Evolutionary conservation across 2,113 vertebrate species (phyloP), one percentile per base, ranked within the genome.

Genomic region (Raphicerus campestris): DNA sequence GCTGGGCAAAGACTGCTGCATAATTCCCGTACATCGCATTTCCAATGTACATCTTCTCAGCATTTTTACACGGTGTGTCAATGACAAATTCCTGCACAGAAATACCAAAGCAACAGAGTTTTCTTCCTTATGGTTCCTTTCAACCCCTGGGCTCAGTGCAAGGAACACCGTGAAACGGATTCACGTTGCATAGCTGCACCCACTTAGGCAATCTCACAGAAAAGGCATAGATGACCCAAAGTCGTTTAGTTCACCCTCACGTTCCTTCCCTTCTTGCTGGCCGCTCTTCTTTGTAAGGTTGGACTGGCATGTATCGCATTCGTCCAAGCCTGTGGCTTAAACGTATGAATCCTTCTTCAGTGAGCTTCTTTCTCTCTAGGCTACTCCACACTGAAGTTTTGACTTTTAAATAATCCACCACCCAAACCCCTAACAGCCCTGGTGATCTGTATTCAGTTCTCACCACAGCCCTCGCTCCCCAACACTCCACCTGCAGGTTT

Each of bases 21-120:
- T 97, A 97, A 73, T 99, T 96, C 82, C 98, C 97, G 10, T 93
- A 83, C 98, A 97, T 98, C 30, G 97, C 94, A 1, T 98, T 99
- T 32, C 98, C 97, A 0, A 98, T 98, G 91, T 98, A 98, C 98
- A 98, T 98, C 95, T 99, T 98, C 94, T 98, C 88, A 2, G 98
- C 97, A 10, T 98, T 97, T 55, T 98, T 96, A 63, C 97, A 98
- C 0, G 97, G 98, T 0, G 97, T 98, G 93, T 99, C 56, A 11
- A 98, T 98, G 4, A 99, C 96, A 87, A 98, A 98, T 96, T 98
- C 98, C 98, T 98, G 30, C n/a, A 93, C 17, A 80, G 77, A 97
- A 55, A 93, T 17, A 56, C 17, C 39, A 82, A 20, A 78, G 51
- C 0, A 6, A 56, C 7, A 8, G 53, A 39, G 63, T 78, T 58